These are phyloP conservation scores for Thelaira solivaga DNA, from an alignment of 2,888 invertebrate genomes.

Conservation along the genomic window DNA sequence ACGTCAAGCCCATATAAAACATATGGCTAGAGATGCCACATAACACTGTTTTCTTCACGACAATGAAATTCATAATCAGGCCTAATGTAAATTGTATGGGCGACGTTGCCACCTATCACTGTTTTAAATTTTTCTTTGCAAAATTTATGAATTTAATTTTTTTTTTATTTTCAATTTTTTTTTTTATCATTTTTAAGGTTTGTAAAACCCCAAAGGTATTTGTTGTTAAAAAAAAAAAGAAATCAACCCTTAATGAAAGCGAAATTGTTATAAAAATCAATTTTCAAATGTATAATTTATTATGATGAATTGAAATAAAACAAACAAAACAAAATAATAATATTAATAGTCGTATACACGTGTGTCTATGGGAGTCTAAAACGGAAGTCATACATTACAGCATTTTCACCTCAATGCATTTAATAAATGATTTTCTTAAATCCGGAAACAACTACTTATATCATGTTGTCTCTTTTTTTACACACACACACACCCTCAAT, in stretches of 20 bases:
- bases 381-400: constrained; percentile 58
- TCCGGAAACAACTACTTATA: constrained; percentile 58
- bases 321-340: background rate
- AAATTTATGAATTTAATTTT: no score
- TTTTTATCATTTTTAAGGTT: no score
- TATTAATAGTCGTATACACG: background rate
- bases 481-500: background rate
- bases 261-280: background rate
- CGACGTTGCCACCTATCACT: no score
- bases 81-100: no score
- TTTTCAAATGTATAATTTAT: background rate
- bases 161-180: no score
- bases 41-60: no score
- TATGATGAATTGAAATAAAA: background rate
- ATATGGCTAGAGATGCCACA: no score
- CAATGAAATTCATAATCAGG: no score
- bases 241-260: constrained; percentile 12
- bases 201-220: no score
- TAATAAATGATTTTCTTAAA: constrained; percentile 45
- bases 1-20: no score
- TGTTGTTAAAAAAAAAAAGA: no score
- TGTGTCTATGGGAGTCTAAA: constrained; percentile 6
- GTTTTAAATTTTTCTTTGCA: no score
- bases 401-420: constrained; percentile 57
- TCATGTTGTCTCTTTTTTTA: constrained; percentile 26